Percentiles rank a stretch among this genome's conserved stretches.
Conservation (phyloP, 2,888 invertebrate species). For the Apamea epomidion region DNA sequence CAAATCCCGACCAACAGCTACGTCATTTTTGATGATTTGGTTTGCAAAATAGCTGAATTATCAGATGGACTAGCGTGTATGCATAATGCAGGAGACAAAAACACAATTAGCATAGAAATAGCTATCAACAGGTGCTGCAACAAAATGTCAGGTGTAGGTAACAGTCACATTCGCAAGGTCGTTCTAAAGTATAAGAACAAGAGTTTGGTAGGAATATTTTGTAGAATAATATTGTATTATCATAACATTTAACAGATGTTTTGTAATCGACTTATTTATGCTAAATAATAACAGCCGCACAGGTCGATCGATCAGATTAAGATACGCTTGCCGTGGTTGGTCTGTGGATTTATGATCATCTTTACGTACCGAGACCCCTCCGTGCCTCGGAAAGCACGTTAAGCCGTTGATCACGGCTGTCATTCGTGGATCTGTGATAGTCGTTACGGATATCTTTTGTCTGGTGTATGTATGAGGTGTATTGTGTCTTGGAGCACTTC, state of each 20-base stretch:
- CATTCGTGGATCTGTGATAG: too few relatives aligned
- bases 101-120: conserved; percentile 41
- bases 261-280: background rate
- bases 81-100: conserved; percentile 33
- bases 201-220: background rate
- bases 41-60: conserved; percentile 18
- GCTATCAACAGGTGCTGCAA: conserved; percentile 6
- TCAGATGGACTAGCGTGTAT: conserved; percentile 7
- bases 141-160: conserved; percentile 13
- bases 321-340: too few relatives aligned
- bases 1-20: background rate
- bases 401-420: too few relatives aligned
- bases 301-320: too few relatives aligned
- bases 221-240: background rate
- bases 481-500: too few relatives aligned
- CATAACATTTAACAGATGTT: background rate
- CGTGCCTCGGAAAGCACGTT: too few relatives aligned
- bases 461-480: too few relatives aligned
- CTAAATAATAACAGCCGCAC: too few relatives aligned
- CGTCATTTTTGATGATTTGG: background rate
- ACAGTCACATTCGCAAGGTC: conserved; percentile 18
- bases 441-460: too few relatives aligned
- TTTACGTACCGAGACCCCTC: too few relatives aligned
- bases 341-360: too few relatives aligned
- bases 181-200: background rate